Base-by-base conservation (phyloP, 2,113 vertebrate genomes). In the Pollimyrus isidori region DNA sequence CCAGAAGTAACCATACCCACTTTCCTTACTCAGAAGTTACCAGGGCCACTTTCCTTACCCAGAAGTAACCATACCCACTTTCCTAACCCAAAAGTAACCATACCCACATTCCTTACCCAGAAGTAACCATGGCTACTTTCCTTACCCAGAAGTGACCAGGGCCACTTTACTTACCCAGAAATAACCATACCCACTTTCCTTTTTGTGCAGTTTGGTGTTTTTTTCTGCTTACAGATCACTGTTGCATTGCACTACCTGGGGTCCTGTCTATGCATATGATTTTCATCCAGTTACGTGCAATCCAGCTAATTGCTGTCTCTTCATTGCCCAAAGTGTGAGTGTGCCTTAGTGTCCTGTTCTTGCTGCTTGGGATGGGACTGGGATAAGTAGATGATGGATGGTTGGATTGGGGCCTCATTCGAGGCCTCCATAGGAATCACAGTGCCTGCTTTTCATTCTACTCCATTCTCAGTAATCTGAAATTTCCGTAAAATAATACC, bases 401-500 rank as follows among this genome's bases (percentile, higher is more conserved):
- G 30, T 17, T 26, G 65, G 26, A 35, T 35, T 35, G 9, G n/a
- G 13, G 3, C 6, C 15, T 39, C 35, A 39, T 35, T 76, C 30
- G 1, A 76, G 15, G 69, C 69, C 69, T 2, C 5, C 5, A 13
- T 35, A 21, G 65, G 26, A 17, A 15, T 19, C 4, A 35, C 1
- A 35, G 6, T 39, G 69, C 35, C 69, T 76, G 11, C 15, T 76
- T 76, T 76, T 15, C 35, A 19, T 39, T 76, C 4, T 76, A 1
- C 10, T 76, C 35, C 35, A 15, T 13, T 35, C 69, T 39, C 26
- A 17, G 69, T 39, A 19, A 39, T 39, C 3, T n/a, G 3, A n/a
- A 83, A 86, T 90, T 89, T 17, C 30, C 39, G 91, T 90, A 90
- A 92, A 90, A 88, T 88, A 90, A 83, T 73, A 76, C 76, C 13